These are phyloP conservation scores for Apamea monoglypha DNA, from an alignment of 2,888 invertebrate genomes.

Conservation along the genomic window DNA sequence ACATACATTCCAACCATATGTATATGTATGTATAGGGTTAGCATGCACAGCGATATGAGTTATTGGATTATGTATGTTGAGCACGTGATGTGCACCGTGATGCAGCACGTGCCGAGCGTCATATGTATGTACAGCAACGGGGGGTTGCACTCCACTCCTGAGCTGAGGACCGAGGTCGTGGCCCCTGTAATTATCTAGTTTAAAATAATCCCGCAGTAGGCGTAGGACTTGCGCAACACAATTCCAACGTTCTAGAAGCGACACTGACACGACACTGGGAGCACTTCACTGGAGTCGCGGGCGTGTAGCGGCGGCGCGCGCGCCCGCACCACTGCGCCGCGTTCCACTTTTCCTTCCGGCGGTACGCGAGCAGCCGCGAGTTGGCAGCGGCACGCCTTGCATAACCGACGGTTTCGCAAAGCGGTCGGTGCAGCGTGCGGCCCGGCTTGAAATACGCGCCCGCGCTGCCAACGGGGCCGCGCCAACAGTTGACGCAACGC, in stretches of 20 bases:
- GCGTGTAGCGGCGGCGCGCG: conserved; percentile 88
- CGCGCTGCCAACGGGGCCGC: conserved; percentile 84
- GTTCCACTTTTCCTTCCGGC: conserved; percentile 91
- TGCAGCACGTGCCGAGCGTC: conserved; percentile 75
- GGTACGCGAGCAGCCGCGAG: conserved; percentile 85
- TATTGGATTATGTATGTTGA: conserved; percentile 71
- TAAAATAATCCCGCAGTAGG: conserved; percentile 88
- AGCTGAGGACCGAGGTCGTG: conserved; percentile 73
- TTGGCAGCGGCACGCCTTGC: conserved; percentile 90
- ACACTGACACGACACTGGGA: conserved; percentile 88
- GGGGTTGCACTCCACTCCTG: conserved; percentile 74
- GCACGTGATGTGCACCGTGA: conserved; percentile 76
- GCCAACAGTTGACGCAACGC: conserved; percentile 81
- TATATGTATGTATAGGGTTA: conserved; percentile 61
- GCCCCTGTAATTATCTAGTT: conserved; percentile 83
- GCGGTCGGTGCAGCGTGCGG: conserved; percentile 86
- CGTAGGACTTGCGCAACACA: conserved; percentile 89
- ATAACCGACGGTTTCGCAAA: conserved; percentile 90
- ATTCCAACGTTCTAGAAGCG: conserved; percentile 88
- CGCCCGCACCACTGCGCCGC: conserved; percentile 88
- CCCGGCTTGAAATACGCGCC: conserved; percentile 88
- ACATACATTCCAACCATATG: conserved; percentile 49
- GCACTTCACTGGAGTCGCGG: conserved; percentile 86
- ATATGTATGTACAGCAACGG: conserved; percentile 71
- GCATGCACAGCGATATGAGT: conserved; percentile 73